Evolutionary conservation across 2,797 vertebrate species (phyloP).

Genomic region (Cryptoblepharus egeriae): DNA sequence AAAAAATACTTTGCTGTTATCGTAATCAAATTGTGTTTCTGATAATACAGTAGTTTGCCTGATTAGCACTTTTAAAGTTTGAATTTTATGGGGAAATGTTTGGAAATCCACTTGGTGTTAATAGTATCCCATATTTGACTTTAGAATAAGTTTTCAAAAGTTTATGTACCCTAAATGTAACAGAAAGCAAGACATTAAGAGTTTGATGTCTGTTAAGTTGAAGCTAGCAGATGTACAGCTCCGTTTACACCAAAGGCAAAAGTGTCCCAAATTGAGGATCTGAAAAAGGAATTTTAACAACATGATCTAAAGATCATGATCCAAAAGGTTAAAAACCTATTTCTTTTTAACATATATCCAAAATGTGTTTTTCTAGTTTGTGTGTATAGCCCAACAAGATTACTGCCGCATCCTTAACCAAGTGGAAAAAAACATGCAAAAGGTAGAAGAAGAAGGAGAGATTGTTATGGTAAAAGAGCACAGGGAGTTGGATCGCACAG

Average conservation of each 20-base stretch:
- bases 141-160: neutral
- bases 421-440: conserved; percentile 99
- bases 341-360: neutral
- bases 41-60: neutral
- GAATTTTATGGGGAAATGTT: neutral
- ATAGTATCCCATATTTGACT: neutral
- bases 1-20: conserved; percentile 39
- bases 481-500: conserved; percentile 95
- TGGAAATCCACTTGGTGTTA: neutral
- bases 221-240: neutral
- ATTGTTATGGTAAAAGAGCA: conserved; percentile 99
- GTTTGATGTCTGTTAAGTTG: neutral
- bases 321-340: neutral
- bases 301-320: neutral
- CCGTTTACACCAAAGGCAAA: neutral
- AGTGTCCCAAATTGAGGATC: neutral
- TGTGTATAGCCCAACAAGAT: conserved; percentile 97
- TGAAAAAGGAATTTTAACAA: neutral
- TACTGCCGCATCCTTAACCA: conserved; percentile 99
- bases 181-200: neutral
- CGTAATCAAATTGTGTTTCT: conserved; percentile 49
- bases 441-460: conserved; percentile 98
- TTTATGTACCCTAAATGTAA: neutral
- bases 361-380: conserved; percentile 82
- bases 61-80: neutral